Base-by-base conservation (phyloP, 2,888 invertebrate genomes). In the Ophion obscuratus region DNA sequence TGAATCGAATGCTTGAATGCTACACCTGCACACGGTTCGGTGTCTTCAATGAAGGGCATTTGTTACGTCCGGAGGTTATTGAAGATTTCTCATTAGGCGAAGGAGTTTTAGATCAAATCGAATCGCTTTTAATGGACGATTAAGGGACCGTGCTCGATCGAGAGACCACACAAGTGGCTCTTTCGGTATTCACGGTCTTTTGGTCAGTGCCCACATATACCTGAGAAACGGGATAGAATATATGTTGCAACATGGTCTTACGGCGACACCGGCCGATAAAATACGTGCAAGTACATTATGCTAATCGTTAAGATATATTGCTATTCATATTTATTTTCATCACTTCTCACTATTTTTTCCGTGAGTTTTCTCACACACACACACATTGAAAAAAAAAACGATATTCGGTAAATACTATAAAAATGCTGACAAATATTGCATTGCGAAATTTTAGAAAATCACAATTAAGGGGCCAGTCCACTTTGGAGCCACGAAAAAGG, bases 11-110 rank as follows among this genome's bases (percentile, higher is more conserved):
- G 53, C 2, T 53, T 53, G 17, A 17, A 17, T 14, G 3, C 17
- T 53, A 53, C 2, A 53, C 17, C 53, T 17, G 14, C 61, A 9
- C 81, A 40, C 75, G 87, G 88, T 89, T 90, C 89, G 89, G 90
- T 83, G 87, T 82, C 79, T 85, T 87, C 89, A 91, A 91, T 91
- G 90, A 91, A 89, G 84, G 90, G 87, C 88, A 88, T 90, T 91
- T 88, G 88, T 91, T 91, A 91, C 86, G 86, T 44, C 67, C 71
- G 61, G 81, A 53, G 53, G 47, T 24, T 24, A 44, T 77, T 36
- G 9, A 27, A 5, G 57, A 20, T 77, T 31, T 10, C 40, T 81
- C 80, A 75, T 67, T 77, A 44, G 27, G 53, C 53, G 53, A 70
- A 31, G 53, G 53, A 75, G 68, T 80, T 79, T 87, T 81, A 83